These are phyloP conservation scores for Phrixothrix hirtus DNA, from an alignment of 2,888 invertebrate species.

Conservation along the genomic window DNA sequence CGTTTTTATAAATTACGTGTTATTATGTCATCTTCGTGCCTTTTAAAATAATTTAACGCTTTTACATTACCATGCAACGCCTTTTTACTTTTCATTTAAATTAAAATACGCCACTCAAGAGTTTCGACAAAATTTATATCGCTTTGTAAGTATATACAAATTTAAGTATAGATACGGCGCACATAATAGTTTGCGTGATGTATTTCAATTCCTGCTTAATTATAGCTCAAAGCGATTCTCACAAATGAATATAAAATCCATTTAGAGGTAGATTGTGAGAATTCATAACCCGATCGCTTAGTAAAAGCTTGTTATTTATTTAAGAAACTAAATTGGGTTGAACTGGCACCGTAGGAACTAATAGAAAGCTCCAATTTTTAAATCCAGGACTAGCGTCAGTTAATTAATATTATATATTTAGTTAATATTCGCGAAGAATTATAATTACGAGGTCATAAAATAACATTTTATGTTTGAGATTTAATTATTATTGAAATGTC, in stretches of 20 bases:
- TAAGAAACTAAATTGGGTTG: too few relatives aligned
- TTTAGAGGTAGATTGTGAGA: constrained; percentile 17
- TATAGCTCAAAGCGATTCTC: constrained; percentile 20
- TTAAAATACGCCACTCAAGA: background rate
- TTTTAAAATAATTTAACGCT: constrained; percentile 3
- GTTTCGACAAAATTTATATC: background rate
- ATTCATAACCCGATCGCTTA: constrained; percentile 2
- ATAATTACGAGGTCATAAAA: too few relatives aligned
- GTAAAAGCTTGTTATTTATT: constrained; percentile 8
- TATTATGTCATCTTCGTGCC: background rate
- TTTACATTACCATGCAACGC: background rate
- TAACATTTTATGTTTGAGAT: too few relatives aligned
- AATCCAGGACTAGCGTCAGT: too few relatives aligned
- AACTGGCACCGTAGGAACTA: too few relatives aligned
- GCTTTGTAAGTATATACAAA: constrained; percentile 1
- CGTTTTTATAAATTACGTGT: too few relatives aligned
- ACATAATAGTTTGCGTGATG: constrained; percentile 17
- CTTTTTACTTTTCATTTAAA: too few relatives aligned
- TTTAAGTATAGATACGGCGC: constrained; percentile 2
- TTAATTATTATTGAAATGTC: too few relatives aligned
- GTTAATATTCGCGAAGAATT: too few relatives aligned
- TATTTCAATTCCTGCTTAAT: constrained; percentile 19
- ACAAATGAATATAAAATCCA: constrained; percentile 24
- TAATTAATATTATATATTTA: too few relatives aligned
- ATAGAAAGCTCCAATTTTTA: too few relatives aligned